Evolutionary conservation across 2,888 invertebrate species (phyloP).

Genomic region (Odontothrips loti): DNA sequence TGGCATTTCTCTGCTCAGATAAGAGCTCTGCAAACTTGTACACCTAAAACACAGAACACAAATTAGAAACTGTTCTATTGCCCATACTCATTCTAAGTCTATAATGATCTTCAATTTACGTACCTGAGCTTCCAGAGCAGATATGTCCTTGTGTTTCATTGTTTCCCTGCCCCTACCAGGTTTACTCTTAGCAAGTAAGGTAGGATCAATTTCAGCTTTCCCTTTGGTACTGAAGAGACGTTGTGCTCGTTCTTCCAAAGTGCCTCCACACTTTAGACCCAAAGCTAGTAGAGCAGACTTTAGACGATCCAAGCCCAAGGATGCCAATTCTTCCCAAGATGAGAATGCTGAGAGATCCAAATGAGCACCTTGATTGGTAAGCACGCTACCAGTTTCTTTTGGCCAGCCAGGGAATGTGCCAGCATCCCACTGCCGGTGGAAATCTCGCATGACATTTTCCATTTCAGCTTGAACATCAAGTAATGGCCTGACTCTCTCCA

Average conservation of each 20-base stretch:
- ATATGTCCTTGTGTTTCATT: constrained; percentile 79
- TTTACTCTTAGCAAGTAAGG: constrained; percentile 85
- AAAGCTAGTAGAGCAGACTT: constrained; percentile 96
- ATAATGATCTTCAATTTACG: constrained; percentile 44
- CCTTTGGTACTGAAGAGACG: constrained; percentile 95
- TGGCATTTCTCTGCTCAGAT: constrained; percentile 78
- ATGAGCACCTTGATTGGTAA: constrained; percentile 93
- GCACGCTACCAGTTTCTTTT: constrained; percentile 88
- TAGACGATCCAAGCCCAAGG: constrained; percentile 91
- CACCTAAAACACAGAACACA: constrained; percentile 29
- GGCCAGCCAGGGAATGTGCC: constrained; percentile 95
- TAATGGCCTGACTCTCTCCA: constrained; percentile 78
- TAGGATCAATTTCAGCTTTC: constrained; percentile 84
- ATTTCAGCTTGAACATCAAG: constrained; percentile 76
- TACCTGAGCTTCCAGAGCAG: constrained; percentile 81
- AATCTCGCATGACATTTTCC: constrained; percentile 71
- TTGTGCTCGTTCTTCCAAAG: constrained; percentile 94
- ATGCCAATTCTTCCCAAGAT: constrained; percentile 94
- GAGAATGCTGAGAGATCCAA: constrained; percentile 97
- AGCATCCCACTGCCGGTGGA: constrained; percentile 80
- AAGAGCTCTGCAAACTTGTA: constrained; percentile 73
- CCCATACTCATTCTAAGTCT: no score
- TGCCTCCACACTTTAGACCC: constrained; percentile 96
- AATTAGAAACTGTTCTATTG: not conserved
- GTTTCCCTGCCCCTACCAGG: constrained; percentile 59